Conservation (phyloP, 2,888 invertebrate genomes). For the Sisyra nigra region DNA sequence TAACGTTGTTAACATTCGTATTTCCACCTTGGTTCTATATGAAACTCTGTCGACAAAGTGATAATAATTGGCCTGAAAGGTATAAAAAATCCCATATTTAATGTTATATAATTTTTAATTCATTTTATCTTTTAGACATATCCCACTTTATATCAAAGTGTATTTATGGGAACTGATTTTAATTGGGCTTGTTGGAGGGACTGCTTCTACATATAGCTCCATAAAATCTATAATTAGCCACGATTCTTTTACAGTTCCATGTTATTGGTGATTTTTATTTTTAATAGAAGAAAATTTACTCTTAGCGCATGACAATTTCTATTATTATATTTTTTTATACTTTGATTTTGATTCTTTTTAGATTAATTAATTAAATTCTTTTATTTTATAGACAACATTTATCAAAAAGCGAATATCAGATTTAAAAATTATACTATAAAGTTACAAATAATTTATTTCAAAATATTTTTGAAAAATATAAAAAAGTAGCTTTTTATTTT, state of each 20-base stretch:
- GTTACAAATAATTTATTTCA: background rate
- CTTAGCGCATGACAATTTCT: background rate
- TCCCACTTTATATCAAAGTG: slow-evolving; percentile 38
- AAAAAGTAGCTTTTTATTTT: background rate
- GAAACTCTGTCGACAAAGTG: slow-evolving; percentile 32
- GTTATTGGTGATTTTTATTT: slow-evolving; percentile 17
- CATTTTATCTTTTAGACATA: slow-evolving; percentile 28
- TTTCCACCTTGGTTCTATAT: slow-evolving; percentile 52
- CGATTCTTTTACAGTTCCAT: slow-evolving; percentile 23
- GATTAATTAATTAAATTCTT: too few relatives aligned
- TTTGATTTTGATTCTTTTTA: background rate
- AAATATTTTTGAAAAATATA: background rate
- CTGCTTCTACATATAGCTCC: slow-evolving; percentile 44
- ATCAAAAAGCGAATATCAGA: too few relatives aligned
- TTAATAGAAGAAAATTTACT: background rate
- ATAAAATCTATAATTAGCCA: slow-evolving; percentile 33
- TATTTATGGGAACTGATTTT: slow-evolving; percentile 43
- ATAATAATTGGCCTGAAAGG: slow-evolving; percentile 29
- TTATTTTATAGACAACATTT: too few relatives aligned
- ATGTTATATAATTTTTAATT: background rate
- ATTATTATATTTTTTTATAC: background rate
- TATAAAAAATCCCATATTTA: slow-evolving; percentile 13
- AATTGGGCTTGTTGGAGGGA: slow-evolving; percentile 40
- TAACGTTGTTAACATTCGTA: slow-evolving; percentile 49
- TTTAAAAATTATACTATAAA: too few relatives aligned